Evolutionary conservation across 35 echinoderm and acorn worm genomes (phyloP).

Genomic region (Lytechinus variegatus): DNA sequence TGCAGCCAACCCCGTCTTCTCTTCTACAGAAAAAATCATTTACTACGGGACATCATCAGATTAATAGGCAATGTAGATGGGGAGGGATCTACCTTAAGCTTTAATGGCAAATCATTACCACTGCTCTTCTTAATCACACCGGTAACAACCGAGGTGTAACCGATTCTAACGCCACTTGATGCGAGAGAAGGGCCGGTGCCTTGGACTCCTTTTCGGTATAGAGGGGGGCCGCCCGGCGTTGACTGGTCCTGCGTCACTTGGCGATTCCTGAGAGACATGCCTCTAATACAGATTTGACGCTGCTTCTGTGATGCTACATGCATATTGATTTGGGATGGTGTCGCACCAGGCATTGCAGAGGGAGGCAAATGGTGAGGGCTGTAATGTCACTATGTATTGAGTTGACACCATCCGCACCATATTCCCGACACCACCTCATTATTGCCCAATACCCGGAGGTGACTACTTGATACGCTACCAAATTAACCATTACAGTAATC

Average conservation of each 20-base stretch:
- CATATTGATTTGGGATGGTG: conserved; percentile 52
- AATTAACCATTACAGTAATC: conserved; percentile 52
- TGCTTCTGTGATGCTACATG: conserved; percentile 45
- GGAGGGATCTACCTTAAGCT: conserved; percentile 22
- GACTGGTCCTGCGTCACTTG: conserved; percentile 52
- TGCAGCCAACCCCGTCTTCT: not conserved
- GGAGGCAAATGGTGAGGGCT: conserved; percentile 6
- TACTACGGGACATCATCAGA: conserved; percentile 35
- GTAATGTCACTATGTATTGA: conserved; percentile 49
- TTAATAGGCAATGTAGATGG: conserved; percentile 37
- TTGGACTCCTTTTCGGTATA: not conserved
- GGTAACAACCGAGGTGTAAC: conserved; percentile 53
- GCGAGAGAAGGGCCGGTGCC: conserved; percentile 9
- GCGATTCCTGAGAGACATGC: conserved; percentile 42
- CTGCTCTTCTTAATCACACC: conserved; percentile 23
- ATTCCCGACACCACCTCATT: conserved; percentile 49
- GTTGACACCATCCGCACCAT: conserved; percentile 31
- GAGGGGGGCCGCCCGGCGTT: not conserved
- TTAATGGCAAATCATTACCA: conserved; percentile 47
- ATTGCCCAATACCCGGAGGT: conserved; percentile 54
- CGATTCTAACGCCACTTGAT: conserved; percentile 6
- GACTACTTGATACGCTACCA: conserved; percentile 42
- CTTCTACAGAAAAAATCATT: conserved; percentile 29
- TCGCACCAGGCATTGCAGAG: not conserved
- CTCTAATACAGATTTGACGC: conserved; percentile 56